Percentiles rank a stretch among this genome's conserved stretches.
Evolutionary conservation across 2,888 invertebrate species (phyloP).

Genomic region (Drosophila subsilvestris): DNA sequence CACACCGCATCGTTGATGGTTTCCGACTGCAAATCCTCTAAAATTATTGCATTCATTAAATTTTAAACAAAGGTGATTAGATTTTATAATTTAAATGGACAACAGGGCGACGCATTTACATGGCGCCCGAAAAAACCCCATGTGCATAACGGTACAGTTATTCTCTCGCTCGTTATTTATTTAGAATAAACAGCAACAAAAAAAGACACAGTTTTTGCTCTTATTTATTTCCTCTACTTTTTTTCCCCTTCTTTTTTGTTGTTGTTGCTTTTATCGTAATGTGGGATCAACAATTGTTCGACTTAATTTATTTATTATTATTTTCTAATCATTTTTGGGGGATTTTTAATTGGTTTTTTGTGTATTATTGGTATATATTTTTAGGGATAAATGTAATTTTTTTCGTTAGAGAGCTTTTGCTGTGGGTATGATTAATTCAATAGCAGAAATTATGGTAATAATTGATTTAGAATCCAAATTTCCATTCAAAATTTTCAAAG

Average conservation of each 20-base stretch:
- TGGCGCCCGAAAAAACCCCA: slow-evolving; percentile 9
- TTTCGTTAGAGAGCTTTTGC: neutral
- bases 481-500: slow-evolving; percentile 13
- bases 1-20: slow-evolving; percentile 29
- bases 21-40: slow-evolving; percentile 60
- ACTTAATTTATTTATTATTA: slow-evolving; percentile 33
- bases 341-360: slow-evolving; percentile 61
- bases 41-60: slow-evolving; percentile 80
- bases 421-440: slow-evolving; percentile 36
- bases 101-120: slow-evolving; percentile 27
- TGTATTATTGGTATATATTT: slow-evolving; percentile 12
- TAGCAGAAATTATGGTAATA: slow-evolving; percentile 41
- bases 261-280: slow-evolving; percentile 48
- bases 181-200: slow-evolving; percentile 67
- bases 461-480: neutral
- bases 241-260: slow-evolving; percentile 32
- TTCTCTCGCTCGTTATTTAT: slow-evolving; percentile 69
- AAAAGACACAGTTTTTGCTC: slow-evolving; percentile 50
- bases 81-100: slow-evolving; percentile 69
- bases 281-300: slow-evolving; percentile 62
- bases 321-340: slow-evolving; percentile 55
- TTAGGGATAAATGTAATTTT: slow-evolving; percentile 5
- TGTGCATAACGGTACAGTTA: slow-evolving; percentile 53
- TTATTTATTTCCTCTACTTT: slow-evolving; percentile 68
- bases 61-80: slow-evolving; percentile 81